Evolutionary conservation across 1,140 invertebrate genomes (phyloP), one percentile per base, ranked within the genome.

Genomic region (Rhynchophorus ferrugineus): DNA sequence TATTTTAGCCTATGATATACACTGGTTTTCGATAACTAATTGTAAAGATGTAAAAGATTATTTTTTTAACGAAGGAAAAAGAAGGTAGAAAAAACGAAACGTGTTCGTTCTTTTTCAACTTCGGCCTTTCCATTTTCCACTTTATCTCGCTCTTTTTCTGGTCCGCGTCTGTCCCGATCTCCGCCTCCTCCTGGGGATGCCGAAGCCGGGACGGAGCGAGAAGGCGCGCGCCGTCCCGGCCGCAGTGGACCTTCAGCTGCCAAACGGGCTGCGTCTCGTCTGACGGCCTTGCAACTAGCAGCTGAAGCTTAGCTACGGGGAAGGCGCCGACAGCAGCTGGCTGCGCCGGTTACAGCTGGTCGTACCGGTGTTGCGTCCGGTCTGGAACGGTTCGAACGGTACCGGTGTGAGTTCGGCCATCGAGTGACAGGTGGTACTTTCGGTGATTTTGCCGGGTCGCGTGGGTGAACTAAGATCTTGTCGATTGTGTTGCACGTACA

Each of bases 171-270:
- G 39, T 34, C 17, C 41, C 38, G 38, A 9, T 34, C 35, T 8
- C 37, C 35, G 34, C 35, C 35, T 16, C 44, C 51, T 19, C 1
- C 14, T 24, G 8, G 34, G 34, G 21, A 9, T 8, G 29, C 50
- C 49, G 9, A 6, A 14, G 48, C 49, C 43, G 38, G 49, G 38
- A 46, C 44, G n/a, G 5, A 8, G 24, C 9, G 52, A 54, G 16
- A 44, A 43, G 5, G 5, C 5, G 44, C 44, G 44, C 52, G 52
- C 44, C 44, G 16, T 34, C 13, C 39, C 3, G 52, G 37, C 52
- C 52, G 52, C 52, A 54, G 52, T 54, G 52, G 52, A 54, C 44
- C 44, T 48, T 54, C 52, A 38, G 52, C 52, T 54, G 52, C 38
- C 44, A 21, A 54, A 34, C 44, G 45, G 44, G 52, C 39, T 48